Conservation (phyloP, 2,113 vertebrate species). For the Oxyura jamaicensis region DNA sequence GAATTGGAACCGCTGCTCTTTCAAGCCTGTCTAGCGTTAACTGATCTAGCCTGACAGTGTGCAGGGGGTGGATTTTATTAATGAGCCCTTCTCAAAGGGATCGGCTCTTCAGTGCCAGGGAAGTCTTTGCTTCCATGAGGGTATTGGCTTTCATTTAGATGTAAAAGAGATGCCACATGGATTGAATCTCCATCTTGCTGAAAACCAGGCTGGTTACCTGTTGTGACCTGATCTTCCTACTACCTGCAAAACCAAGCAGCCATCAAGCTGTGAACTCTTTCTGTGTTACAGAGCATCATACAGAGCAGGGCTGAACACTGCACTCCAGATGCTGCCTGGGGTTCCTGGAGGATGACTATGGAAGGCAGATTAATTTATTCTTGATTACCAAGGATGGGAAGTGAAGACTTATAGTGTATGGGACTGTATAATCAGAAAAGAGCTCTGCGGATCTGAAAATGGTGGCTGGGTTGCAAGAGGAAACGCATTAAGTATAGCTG, state of each 20-base stretch:
- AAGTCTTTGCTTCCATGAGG: constrained; percentile 67
- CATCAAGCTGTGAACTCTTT: background rate
- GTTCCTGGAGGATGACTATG: background rate
- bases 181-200: background rate
- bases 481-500: background rate
- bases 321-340: background rate
- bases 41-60: constrained; percentile 55
- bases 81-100: constrained; percentile 65
- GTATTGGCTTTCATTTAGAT: constrained; percentile 60
- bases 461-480: constrained; percentile 42
- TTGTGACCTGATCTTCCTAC: constrained; percentile 45
- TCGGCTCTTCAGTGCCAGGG: constrained; percentile 52
- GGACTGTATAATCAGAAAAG: background rate
- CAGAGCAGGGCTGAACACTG: background rate
- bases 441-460: background rate
- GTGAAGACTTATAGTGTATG: background rate
- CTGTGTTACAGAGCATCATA: background rate
- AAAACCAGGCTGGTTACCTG: constrained; percentile 21
- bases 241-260: background rate
- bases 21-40: background rate
- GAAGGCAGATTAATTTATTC: background rate
- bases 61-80: constrained; percentile 58
- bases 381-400: background rate
- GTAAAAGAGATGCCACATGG: constrained; percentile 41
- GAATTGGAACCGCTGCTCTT: background rate